A percentile compares a stretch with the other conserved stretches of the same genome.
Conservation (phyloP, 2,888 invertebrate genomes). For the Epistrophella euchroma region DNA sequence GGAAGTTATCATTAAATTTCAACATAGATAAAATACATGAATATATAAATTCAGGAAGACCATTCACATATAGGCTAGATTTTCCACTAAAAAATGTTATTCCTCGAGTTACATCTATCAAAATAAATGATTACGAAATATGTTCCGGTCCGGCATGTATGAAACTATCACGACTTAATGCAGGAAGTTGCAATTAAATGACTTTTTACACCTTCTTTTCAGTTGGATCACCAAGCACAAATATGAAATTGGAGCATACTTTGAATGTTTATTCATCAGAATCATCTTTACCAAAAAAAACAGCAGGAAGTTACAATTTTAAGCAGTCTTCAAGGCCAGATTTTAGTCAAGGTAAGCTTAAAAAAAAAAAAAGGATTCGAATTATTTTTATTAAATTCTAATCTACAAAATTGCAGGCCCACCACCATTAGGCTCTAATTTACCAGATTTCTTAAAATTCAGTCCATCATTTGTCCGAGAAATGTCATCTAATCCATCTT, state of each 20-base stretch:
- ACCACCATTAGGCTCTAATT: too few species aligned
- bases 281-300: constrained; percentile 1
- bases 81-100: constrained; percentile 86
- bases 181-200: background rate
- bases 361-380: background rate
- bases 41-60: constrained; percentile 78
- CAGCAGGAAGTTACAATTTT: constrained; percentile 29
- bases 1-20: constrained; percentile 73
- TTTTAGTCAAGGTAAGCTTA: background rate
- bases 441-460: background rate
- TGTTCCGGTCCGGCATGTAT: constrained; percentile 86
- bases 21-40: constrained; percentile 77
- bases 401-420: background rate
- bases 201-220: background rate
- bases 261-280: constrained; percentile 63
- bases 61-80: constrained; percentile 85
- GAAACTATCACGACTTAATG: background rate
- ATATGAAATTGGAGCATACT: constrained; percentile 76
- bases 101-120: constrained; percentile 86
- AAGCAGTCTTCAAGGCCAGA: too few species aligned
- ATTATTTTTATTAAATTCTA: background rate
- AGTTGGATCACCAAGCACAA: constrained; percentile 78
- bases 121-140: constrained; percentile 85
- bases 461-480: background rate
- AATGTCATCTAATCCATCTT: background rate